Conservation (phyloP, 2,113 vertebrate genomes). For the Amazona vittata region DNA sequence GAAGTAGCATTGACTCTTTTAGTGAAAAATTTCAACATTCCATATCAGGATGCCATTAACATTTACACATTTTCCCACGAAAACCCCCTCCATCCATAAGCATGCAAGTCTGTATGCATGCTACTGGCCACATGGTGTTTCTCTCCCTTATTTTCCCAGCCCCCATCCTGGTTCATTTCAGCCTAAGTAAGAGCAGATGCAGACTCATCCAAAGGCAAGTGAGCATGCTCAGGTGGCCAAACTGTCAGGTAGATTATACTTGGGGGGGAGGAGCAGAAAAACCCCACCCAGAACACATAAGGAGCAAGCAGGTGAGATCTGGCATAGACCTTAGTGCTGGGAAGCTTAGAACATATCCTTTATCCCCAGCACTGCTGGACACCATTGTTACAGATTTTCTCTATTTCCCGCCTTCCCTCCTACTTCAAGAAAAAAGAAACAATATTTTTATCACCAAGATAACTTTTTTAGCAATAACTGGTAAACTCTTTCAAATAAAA, state of each 20-base stretch:
- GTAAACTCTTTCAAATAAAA: neutral
- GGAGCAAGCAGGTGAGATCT: neutral
- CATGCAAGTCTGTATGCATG: neutral
- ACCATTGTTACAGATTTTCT: neutral
- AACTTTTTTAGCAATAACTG: neutral
- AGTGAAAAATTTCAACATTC: neutral
- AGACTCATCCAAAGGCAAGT: neutral
- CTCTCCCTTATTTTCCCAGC: neutral
- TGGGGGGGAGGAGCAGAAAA: neutral
- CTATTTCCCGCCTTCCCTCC: neutral
- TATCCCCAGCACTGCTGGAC: neutral
- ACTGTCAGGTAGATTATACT: neutral
- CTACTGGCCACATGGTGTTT: fast-evolving
- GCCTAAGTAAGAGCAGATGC: neutral
- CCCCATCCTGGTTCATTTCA: neutral
- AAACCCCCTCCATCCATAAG: neutral
- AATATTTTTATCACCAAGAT: neutral
- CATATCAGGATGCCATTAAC: neutral
- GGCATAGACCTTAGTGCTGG: neutral
- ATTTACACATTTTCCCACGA: neutral
- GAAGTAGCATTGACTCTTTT: neutral
- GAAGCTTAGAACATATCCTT: neutral
- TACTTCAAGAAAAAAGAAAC: neutral
- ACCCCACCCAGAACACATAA: neutral
- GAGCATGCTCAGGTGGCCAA: neutral